Base-by-base conservation (phyloP, 2,797 vertebrate species). In the Jordanella pulchra region DNA sequence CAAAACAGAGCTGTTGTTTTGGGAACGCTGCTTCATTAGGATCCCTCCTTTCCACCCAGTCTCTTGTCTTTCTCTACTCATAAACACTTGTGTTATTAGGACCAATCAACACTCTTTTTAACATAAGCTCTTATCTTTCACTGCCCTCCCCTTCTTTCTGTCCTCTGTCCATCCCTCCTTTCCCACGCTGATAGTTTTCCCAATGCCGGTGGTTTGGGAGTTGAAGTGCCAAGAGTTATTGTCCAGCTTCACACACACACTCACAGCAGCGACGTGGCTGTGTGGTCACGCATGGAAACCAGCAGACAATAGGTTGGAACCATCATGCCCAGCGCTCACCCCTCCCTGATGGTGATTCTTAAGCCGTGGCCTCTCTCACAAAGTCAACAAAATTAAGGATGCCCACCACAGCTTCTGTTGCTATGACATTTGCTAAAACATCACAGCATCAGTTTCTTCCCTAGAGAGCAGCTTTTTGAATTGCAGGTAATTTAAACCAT, bases 71-170 rank as follows among this genome's bases (percentile, higher is more conserved):
- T 87, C 78, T 77, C 72, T 82, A 85, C 68, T 25, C 76, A 88
- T 86, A 90, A 93, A 92, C 89, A 87, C 53, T 76, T 53, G 60
- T 76, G 61, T 87, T 71, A 86, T 84, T 67, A 73, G 84, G 75
- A 77, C 86, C 90, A 93, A 84, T 93, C 91, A 94, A 87, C 87
- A 81, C 77, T 79, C 89, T 87, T 84, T 71, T 67, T 66, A 75
- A 84, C 78, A 61, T 78, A n/a, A 78, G 65, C 83, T 73, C 87
- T 86, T 86, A 87, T 87, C 89, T 87, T 76, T 76, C n/a, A 76
- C 71, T 55, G 27, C 54, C 75, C 74, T 73, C 32, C 56, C 39
- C 32, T 58, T 48, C 55, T 58, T 21, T 27, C 56, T 58, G 71
- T 67, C 55, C 48, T 71, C 66, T 12, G 60, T 79, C 76, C 51